Evolutionary conservation across 2,113 vertebrate species (phyloP), one percentile per base, ranked within the genome.

Genomic region (Clinocottus analis): DNA sequence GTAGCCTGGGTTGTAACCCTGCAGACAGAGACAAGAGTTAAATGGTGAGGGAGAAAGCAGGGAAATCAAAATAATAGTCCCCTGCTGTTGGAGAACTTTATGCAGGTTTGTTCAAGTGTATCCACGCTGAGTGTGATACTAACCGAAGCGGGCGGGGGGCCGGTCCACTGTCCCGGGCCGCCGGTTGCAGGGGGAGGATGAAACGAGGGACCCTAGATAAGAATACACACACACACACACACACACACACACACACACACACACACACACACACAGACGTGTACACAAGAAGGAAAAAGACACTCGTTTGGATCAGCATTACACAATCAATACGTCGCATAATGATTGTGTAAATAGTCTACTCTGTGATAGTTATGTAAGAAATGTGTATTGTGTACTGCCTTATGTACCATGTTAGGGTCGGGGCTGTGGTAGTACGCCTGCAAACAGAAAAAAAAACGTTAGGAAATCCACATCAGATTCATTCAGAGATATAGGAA

Each of bases 1-100:
- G 55, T 91, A 90, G 7, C 10, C 45, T 3, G 83, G 84, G 76
- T 88, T 88, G 21, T 59, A 75, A 5, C 82, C 82, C 90, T 92
- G 63, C 25, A 72, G 25, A 70, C 7, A 27, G 27, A 68, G 3
- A 66, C n/a, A 73, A 53, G 37, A 43, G 9, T 17, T 11, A 47
- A 14, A 66, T 23, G 5, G 0, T 37, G 29, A 35, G 14, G 1
- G 33, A 56, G 5, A 10, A 19, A 11, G n/a, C 2, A 62, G 29
- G 31, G n/a, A n/a, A n/a, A 2, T 31, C 29, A 0, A 37, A 16
- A 23, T 3, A n/a, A 60, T 33, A 8, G 39, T 41, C 2, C 39
- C 10, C 7, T 13, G 25, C 3, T 51, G 31, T 63, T 11, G 7
- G 31, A 27, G 8, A 21, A 62, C 35, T 21, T 23, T n/a, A 62